These are phyloP conservation scores for Eupithecia insigniata DNA, from an alignment of 2,888 invertebrate species.

Conservation along the genomic window DNA sequence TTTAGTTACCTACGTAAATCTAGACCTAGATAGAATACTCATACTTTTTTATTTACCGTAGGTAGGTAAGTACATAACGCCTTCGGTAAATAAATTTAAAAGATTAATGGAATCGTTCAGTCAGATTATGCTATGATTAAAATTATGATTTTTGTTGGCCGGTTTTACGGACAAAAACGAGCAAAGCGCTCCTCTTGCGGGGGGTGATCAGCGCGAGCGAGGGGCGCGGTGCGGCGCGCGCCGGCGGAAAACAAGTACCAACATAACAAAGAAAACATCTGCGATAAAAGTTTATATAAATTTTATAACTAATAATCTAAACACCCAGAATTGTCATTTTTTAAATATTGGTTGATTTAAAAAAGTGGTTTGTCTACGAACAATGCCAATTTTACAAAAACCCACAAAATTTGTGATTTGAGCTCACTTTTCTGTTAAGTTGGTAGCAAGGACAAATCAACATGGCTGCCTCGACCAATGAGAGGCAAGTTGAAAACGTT, in stretches of 20 bases:
- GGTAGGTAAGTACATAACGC: no score
- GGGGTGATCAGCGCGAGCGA: background rate
- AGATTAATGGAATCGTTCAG: no score
- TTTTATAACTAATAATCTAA: background rate
- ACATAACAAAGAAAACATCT: conserved; percentile 59
- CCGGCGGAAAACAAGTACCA: conserved; percentile 50
- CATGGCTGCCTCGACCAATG: conserved; percentile 65
- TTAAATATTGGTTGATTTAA: background rate
- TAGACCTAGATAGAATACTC: no score
- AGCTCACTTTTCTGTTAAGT: conserved; percentile 47
- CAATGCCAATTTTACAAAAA: background rate
- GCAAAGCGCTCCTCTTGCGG: background rate
- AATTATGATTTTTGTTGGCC: background rate
- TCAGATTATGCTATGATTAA: no score
- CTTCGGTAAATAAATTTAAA: background rate
- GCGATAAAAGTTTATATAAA: conserved; percentile 40
- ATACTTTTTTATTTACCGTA: background rate
- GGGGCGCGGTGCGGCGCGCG: background rate
- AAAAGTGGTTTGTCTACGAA: background rate
- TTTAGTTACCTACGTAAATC: background rate
- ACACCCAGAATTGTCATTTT: background rate
- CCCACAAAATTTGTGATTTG: background rate
- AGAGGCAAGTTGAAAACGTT: conserved; percentile 43
- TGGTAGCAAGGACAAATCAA: conserved; percentile 57
- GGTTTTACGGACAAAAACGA: background rate